Evolutionary conservation across 2,113 vertebrate species (phyloP).

Genomic region (Dicaeum eximium): DNA sequence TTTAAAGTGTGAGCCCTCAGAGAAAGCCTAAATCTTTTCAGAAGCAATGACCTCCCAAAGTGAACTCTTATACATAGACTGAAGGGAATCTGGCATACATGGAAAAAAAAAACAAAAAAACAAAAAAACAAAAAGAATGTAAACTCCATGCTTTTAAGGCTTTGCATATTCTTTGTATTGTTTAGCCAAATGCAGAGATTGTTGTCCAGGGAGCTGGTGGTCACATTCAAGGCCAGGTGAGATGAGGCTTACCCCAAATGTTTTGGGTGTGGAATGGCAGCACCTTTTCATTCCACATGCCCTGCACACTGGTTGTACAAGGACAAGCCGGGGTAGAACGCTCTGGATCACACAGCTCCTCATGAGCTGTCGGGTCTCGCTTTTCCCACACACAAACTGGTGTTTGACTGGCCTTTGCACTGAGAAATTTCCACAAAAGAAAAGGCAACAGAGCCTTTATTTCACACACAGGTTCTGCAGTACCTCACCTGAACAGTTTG

Average conservation of each 20-base stretch:
- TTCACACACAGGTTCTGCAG: background rate
- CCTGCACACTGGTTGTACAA: background rate
- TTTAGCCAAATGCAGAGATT: background rate
- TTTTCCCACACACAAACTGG: background rate
- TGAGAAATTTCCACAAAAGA: background rate
- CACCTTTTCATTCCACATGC: background rate
- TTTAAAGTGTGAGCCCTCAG: background rate
- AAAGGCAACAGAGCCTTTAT: background rate
- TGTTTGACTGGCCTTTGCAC: background rate
- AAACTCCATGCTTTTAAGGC: background rate
- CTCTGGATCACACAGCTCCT: background rate
- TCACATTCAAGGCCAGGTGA: background rate
- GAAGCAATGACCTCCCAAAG: background rate
- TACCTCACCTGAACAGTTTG: fast-evolving
- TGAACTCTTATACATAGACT: background rate
- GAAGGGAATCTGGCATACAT: background rate
- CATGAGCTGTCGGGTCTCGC: background rate
- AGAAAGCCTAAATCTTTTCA: background rate
- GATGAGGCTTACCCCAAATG: background rate
- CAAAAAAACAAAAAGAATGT: too few species aligned
- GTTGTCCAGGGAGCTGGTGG: background rate
- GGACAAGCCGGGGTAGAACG: fast-evolving
- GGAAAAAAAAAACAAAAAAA: too few species aligned
- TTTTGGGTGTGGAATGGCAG: background rate
- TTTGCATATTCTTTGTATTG: background rate